Evolutionary conservation across 1,140 invertebrate genomes (phyloP), one percentile per base, ranked within the genome.

Genomic region (Drosophila punjabiensis): DNA sequence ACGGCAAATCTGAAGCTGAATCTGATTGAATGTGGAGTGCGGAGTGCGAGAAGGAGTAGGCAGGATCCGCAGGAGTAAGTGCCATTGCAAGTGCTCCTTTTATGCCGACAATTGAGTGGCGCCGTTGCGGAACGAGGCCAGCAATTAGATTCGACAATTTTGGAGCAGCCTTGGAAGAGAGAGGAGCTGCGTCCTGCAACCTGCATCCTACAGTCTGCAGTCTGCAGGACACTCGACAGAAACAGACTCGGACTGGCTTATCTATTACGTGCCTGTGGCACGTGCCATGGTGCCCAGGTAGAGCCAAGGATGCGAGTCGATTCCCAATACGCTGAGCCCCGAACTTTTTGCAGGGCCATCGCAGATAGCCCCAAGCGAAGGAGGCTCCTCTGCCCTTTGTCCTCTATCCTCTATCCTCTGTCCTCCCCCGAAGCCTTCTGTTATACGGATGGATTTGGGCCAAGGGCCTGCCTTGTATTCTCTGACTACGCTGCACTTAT

Each of bases 111-210:
- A 76, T 76, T 65, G 71, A 75, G 68, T 61, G 56, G 53, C 35
- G 33, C 47, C 41, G 35, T 59, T 18, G 35, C 32, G 2, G 32
- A 41, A 35, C 56, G 39, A 13, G 52, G 48, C 71, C 35, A 76
- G 84, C 80, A 82, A 88, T 87, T 82, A 77, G 76, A 79, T 88
- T 83, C 65, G 65, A 75, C 71, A 81, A 64, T 70, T 76, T 13
- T 20, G 48, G 8, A 30, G 48, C 2, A 30, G 48, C 43, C 39
- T 59, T 41, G 64, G 18, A 37, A 41, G 58, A 28, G 24, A 24
- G 24, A 24, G 24, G 24, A 61, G 65, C 65, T 81, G 75, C 61
- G 3, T 3, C 1, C 24, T 24, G 3, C 24, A 24, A 24, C 24
- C 24, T 24, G 24, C 24, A 32, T 28, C 16, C 14, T 45, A 18